phyloP scores from a whole-genome alignment of 2,113 vertebrate genomes.

The Variabilichromis moorii region DNA sequence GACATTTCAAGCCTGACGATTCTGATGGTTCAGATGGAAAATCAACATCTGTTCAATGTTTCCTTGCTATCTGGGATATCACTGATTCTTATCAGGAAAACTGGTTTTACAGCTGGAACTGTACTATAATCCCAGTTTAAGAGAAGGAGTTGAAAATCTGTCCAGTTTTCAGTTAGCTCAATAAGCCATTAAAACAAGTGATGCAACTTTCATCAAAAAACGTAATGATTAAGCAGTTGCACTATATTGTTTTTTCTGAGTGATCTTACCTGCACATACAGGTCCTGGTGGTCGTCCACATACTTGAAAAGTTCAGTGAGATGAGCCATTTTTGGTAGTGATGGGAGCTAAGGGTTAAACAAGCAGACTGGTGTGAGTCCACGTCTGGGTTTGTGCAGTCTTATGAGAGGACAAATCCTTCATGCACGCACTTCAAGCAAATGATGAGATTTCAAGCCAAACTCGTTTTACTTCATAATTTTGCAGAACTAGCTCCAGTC shows the following conservation, averaged over 20 bases:
- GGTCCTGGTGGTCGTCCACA: slow-evolving; percentile 86
- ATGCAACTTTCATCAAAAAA: not conserved
- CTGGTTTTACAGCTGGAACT: not conserved
- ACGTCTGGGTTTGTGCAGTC: not conserved
- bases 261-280: slow-evolving; percentile 80
- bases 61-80: too few species aligned
- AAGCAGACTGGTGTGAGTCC: not conserved
- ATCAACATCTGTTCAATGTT: too few species aligned
- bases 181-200: not conserved
- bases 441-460: not conserved
- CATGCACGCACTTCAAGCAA: not conserved
- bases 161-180: not conserved
- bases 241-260: not conserved
- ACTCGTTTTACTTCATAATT: not conserved
- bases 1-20: too few species aligned
- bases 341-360: slow-evolving; percentile 18
- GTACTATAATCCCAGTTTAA: not conserved
- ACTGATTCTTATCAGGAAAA: not conserved
- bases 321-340: slow-evolving; percentile 70
- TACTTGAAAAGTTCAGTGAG: slow-evolving; percentile 82
- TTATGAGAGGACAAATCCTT: slow-evolving; percentile 8
- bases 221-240: not conserved
- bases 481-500: not conserved
- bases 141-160: fast-evolving
- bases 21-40: too few species aligned